phyloP scores from a whole-genome alignment of 1,140 invertebrate genomes.

The Aphaenogaster ashmeadi region DNA sequence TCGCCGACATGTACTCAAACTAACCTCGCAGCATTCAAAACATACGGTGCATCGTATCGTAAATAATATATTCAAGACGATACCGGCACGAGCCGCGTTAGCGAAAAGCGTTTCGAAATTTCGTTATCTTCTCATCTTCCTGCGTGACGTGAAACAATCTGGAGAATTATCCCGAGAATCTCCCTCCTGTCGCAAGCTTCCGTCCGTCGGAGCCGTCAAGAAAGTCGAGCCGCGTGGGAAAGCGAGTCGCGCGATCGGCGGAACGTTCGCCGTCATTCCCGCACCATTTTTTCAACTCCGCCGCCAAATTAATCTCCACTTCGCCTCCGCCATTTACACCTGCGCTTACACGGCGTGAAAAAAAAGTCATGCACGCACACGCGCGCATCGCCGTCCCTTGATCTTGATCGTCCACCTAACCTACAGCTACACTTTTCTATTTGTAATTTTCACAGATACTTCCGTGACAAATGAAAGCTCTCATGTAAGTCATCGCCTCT shows the following conservation, averaged over 20 bases:
- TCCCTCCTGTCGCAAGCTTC: not conserved
- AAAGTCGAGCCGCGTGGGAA: not conserved
- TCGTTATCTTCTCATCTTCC: not conserved
- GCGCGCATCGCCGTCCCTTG: not conserved
- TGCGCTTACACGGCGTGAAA: not conserved
- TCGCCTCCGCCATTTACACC: not conserved
- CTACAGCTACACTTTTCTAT: not conserved
- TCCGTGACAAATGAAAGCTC: not conserved
- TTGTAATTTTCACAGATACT: not conserved
- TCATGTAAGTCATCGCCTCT: not conserved
- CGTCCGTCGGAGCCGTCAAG: not conserved
- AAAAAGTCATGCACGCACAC: not conserved
- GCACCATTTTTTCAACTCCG: not conserved
- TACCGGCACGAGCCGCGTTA: not conserved
- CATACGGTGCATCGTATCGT: not conserved
- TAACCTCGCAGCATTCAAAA: constrained; percentile 22
- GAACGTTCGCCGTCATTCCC: not conserved
- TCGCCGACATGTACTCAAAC: not conserved
- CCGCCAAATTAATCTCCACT: not conserved
- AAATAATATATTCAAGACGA: not conserved
- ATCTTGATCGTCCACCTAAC: constrained; percentile 6
- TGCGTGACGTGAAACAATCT: not conserved
- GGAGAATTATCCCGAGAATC: not conserved
- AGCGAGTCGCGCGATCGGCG: not conserved
- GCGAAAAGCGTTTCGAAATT: not conserved